Evolutionary conservation across 2,113 vertebrate genomes (phyloP).

Genomic region (Hassar affinis): DNA sequence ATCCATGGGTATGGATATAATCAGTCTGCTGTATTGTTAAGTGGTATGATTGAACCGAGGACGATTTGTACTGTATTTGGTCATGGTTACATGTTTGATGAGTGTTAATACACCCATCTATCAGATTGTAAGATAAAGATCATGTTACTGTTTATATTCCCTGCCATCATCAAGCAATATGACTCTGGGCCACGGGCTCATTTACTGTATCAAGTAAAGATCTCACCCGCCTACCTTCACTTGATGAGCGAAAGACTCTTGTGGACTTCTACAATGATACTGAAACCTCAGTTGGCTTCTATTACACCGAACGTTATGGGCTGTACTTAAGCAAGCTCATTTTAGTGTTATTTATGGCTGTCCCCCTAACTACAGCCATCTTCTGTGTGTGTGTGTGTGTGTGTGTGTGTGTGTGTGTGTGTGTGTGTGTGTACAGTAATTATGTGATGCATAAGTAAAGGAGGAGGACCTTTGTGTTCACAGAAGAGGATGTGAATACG

Average conservation of each 20-base stretch:
- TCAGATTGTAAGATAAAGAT: conserved; percentile 42
- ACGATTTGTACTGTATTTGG: conserved; percentile 25
- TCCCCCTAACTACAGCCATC: not conserved
- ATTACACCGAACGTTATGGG: not conserved
- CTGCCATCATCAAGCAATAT: conserved; percentile 47
- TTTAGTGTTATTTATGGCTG: conserved; percentile 23
- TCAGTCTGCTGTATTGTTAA: conserved; percentile 30
- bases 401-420: conserved; percentile 22
- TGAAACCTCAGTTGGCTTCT: conserved; percentile 16
- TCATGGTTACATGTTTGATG: conserved; percentile 9
- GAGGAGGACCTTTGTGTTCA: conserved; percentile 11
- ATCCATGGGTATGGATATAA: not conserved
- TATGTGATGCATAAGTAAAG: conserved; percentile 35
- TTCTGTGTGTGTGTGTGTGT: conserved; percentile 20
- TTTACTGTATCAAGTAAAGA: conserved; percentile 35
- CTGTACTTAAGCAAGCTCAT: not conserved
- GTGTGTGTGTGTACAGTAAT: conserved; percentile 27
- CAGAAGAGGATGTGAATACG: conserved; percentile 6
- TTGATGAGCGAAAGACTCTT: conserved; percentile 29
- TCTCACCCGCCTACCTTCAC: conserved; percentile 24
- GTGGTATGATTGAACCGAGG: not conserved
- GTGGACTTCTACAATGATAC: not conserved
- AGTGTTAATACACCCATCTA: conserved; percentile 20
- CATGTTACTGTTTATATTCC: conserved; percentile 39
- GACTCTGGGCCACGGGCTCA: conserved; percentile 35